Percentiles rank a stretch among this genome's conserved stretches.
Conservation (phyloP, 2,797 vertebrate species). For the Adrianichthys oophorus region DNA sequence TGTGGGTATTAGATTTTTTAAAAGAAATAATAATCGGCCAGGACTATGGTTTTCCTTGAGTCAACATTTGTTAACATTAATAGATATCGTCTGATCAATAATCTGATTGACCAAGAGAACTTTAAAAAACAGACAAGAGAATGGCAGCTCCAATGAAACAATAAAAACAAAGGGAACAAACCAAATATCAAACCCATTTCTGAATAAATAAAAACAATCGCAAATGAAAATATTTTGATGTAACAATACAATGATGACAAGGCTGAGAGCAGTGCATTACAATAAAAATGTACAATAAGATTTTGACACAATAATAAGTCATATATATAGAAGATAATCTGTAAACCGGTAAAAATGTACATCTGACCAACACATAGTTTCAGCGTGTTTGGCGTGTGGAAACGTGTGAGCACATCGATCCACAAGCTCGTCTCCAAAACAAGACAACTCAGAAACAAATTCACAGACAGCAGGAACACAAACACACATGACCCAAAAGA, state of each 20-base stretch:
- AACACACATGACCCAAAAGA: constrained; percentile 31
- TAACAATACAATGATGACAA: constrained; percentile 63
- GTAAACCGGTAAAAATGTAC: constrained; percentile 55
- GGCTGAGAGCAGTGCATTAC: constrained; percentile 72
- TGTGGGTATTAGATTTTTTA: no score
- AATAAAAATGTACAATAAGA: constrained; percentile 68
- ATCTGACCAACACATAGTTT: constrained; percentile 48
- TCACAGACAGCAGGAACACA: constrained; percentile 36
- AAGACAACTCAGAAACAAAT: constrained; percentile 43
- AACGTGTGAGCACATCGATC: constrained; percentile 58
- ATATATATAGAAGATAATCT: constrained; percentile 48
- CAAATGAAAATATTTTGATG: constrained; percentile 37
- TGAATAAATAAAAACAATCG: constrained; percentile 68
- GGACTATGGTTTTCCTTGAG: no score
- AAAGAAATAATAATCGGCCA: no score
- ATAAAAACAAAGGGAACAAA: constrained; percentile 52
- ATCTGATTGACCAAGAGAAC: constrained; percentile 22
- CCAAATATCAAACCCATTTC: constrained; percentile 61
- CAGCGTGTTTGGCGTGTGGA: constrained; percentile 53
- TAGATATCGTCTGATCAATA: background rate
- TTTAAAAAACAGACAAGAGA: constrained; percentile 23
- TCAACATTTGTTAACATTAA: no score
- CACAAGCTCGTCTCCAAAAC: constrained; percentile 50
- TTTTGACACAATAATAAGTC: constrained; percentile 51
- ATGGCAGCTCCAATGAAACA: constrained; percentile 35